Evolutionary conservation across 2,797 vertebrate genomes (phyloP).

Genomic region (Tadarida brasiliensis): DNA sequence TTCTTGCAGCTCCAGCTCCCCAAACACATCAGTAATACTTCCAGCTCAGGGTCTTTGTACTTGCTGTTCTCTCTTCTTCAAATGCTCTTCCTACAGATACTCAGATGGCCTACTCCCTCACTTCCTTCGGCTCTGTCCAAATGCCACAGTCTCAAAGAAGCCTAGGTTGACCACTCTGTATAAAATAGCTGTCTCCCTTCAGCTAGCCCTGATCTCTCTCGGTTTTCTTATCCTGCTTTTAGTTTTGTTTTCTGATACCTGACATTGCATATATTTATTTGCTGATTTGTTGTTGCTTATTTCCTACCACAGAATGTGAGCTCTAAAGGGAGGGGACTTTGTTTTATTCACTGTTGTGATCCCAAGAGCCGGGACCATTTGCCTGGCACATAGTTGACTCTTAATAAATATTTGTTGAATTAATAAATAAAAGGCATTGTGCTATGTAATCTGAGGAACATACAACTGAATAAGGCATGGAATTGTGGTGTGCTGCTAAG

Average conservation of each 20-base stretch:
- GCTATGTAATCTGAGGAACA: too few species aligned
- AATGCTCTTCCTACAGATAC: background rate
- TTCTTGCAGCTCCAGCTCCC: background rate
- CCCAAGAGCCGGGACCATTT: background rate
- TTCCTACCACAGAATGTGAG: background rate
- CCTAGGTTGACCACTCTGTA: background rate
- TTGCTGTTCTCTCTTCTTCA: background rate
- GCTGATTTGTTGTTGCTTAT: background rate
- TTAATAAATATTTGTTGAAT: background rate
- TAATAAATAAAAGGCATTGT: too few species aligned
- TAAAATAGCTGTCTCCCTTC: background rate
- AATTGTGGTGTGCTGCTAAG: too few species aligned
- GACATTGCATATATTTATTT: slow-evolving; percentile 13
- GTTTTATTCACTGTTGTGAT: background rate
- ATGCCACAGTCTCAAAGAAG: background rate
- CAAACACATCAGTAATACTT: background rate
- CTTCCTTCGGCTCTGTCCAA: background rate
- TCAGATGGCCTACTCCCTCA: background rate
- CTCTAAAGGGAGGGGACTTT: background rate
- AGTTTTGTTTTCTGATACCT: background rate
- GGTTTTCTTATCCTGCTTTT: background rate
- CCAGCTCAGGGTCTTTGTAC: background rate
- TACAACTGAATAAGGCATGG: too few species aligned
- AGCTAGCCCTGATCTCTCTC: background rate
- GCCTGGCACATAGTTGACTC: background rate